These are phyloP conservation scores for Caenorhabditis uteleia DNA, from an alignment of 2,888 invertebrate species.

Conservation along the genomic window DNA sequence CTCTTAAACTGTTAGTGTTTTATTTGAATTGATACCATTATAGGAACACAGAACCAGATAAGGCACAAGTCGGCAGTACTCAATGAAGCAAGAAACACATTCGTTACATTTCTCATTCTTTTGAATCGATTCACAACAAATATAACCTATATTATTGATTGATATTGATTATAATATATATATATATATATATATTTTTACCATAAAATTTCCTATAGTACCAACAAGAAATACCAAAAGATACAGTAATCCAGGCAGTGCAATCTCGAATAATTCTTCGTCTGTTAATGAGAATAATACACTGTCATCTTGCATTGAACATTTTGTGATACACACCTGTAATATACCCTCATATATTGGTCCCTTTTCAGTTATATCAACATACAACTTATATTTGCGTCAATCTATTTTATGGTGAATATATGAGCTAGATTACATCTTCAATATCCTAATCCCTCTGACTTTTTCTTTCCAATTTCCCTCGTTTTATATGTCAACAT, in stretches of 20 bases:
- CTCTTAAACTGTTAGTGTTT: not conserved
- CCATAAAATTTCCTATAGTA: conserved; percentile 60
- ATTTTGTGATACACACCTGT: conserved; percentile 34
- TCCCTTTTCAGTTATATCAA: too few species aligned
- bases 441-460: too few species aligned
- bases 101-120: conserved; percentile 74
- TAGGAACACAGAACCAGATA: conserved; percentile 78
- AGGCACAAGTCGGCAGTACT: conserved; percentile 79
- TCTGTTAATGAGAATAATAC: conserved; percentile 37
- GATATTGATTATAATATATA: not conserved
- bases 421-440: too few species aligned
- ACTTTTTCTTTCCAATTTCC: too few species aligned
- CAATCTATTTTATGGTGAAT: too few species aligned
- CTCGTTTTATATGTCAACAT: too few species aligned
- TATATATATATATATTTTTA: not conserved
- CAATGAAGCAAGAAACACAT: conserved; percentile 78
- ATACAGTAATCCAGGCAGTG: conserved; percentile 56
- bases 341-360: too few species aligned
- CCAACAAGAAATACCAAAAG: conserved; percentile 58
- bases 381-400: too few species aligned
- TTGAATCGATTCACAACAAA: conserved; percentile 62
- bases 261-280: conserved; percentile 52
- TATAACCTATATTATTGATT: conserved; percentile 43
- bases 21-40: conserved; percentile 66
- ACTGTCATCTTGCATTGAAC: conserved; percentile 19